phyloP scores from a whole-genome alignment of 1,140 invertebrate species.

The Calliphora vicina region DNA sequence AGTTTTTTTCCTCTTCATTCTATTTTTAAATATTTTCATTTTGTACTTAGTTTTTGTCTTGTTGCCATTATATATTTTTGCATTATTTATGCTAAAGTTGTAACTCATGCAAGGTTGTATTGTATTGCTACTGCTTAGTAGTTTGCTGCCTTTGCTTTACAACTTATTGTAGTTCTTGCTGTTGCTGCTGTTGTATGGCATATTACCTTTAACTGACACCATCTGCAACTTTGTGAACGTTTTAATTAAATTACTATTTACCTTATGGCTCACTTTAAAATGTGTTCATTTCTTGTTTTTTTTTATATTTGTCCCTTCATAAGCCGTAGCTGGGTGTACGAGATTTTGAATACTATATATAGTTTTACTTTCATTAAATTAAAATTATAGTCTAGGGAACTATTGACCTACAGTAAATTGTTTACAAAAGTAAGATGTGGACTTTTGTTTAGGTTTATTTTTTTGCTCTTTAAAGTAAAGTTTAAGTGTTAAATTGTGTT shows the following conservation, averaged over 20 bases:
- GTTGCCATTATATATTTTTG: slow-evolving; percentile 30
- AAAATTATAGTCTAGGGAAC: slow-evolving; percentile 32
- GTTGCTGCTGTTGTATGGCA: neutral
- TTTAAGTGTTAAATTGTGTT: too few relatives aligned
- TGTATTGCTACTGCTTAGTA: neutral
- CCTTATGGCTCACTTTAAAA: slow-evolving; percentile 33
- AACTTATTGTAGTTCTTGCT: neutral
- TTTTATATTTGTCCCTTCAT: neutral
- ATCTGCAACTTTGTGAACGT: slow-evolving; percentile 36
- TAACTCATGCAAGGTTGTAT: slow-evolving; percentile 22
- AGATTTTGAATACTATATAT: slow-evolving; percentile 22
- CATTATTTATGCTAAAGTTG: slow-evolving; percentile 32
- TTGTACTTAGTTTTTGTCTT: slow-evolving; percentile 2
- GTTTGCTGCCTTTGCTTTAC: neutral
- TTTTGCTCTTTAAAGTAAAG: too few relatives aligned
- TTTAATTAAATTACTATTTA: slow-evolving; percentile 44
- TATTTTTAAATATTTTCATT: neutral
- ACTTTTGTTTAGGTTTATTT: too few relatives aligned
- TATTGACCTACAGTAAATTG: slow-evolving; percentile 29
- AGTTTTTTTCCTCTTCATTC: too few relatives aligned
- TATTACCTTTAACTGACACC: slow-evolving; percentile 33
- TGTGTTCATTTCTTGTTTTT: neutral
- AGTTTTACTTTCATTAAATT: slow-evolving; percentile 31
- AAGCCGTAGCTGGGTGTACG: neutral
- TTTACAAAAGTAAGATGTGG: neutral